These are phyloP conservation scores for Halichoerus grypus DNA, from an alignment of 2,113 vertebrate genomes.

Conservation along the genomic window DNA sequence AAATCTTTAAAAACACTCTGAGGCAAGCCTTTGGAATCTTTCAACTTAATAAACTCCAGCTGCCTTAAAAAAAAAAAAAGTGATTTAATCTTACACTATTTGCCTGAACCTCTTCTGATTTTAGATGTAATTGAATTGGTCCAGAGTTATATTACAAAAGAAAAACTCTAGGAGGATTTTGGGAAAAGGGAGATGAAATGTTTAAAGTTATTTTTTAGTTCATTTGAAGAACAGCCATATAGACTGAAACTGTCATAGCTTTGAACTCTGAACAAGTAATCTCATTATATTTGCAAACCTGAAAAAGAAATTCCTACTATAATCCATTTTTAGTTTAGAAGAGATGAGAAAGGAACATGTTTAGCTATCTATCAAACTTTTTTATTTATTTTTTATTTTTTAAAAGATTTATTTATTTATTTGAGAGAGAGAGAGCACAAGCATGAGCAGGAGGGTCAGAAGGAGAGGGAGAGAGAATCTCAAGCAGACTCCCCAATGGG, in stretches of 20 bases:
- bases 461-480: not conserved
- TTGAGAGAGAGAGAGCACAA: not conserved
- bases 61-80: constrained; percentile 2
- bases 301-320: constrained; percentile 2
- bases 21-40: constrained; percentile 58
- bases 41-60: constrained; percentile 70
- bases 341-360: not conserved
- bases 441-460: not conserved
- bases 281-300: constrained; percentile 39
- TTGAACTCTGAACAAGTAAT: constrained; percentile 14
- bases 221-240: constrained; percentile 25
- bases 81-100: constrained; percentile 40
- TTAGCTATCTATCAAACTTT: constrained; percentile 45
- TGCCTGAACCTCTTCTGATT: constrained; percentile 15
- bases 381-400: not conserved
- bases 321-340: constrained; percentile 49
- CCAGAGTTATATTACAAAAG: constrained; percentile 56
- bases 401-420: not conserved
- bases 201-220: constrained; percentile 70
- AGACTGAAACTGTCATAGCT: not conserved
- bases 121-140: constrained; percentile 55
- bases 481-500: not conserved
- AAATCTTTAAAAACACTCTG: constrained; percentile 65
- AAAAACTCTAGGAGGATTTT: constrained; percentile 3
- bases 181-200: not conserved